A percentile compares a stretch with the other conserved stretches of the same genome.
Conservation (phyloP, 2,888 invertebrate species). For the Eupithecia exiguata region DNA sequence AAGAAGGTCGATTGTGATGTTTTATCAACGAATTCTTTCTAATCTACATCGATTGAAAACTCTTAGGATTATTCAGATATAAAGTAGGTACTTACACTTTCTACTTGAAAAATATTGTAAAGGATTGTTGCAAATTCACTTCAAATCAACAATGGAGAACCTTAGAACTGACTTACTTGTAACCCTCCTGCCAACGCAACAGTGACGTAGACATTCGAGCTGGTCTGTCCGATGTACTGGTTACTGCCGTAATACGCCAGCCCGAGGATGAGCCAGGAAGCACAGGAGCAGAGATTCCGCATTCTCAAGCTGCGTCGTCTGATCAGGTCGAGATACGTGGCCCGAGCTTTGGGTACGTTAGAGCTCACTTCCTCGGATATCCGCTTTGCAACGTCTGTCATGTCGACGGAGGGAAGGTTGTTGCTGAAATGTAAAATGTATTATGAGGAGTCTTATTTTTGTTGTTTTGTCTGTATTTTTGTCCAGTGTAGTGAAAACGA, state of each 20-base stretch:
- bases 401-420: slow-evolving; percentile 66
- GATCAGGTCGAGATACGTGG: slow-evolving; percentile 84
- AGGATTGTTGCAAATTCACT: neutral
- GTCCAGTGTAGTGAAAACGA: neutral
- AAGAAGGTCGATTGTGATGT: neutral
- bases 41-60: neutral
- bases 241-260: slow-evolving; percentile 91
- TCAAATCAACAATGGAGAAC: neutral
- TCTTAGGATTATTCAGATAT: neutral
- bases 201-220: slow-evolving; percentile 90
- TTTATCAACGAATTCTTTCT: neutral
- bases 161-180: slow-evolving; percentile 48
- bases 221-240: slow-evolving; percentile 89
- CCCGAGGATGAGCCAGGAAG: slow-evolving; percentile 90
- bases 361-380: slow-evolving; percentile 57
- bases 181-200: slow-evolving; percentile 84
- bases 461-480: neutral
- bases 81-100: too few relatives aligned
- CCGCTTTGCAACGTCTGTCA: slow-evolving; percentile 53
- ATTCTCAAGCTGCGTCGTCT: slow-evolving; percentile 83
- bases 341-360: slow-evolving; percentile 55
- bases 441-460: neutral
- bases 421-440: slow-evolving; percentile 60
- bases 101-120: neutral
- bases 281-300: slow-evolving; percentile 86